A percentile compares a stretch with the other conserved stretches of the same genome.
These are phyloP conservation scores for Euwallacea similis DNA, from an alignment of 1,140 invertebrate species.

Conservation along the genomic window DNA sequence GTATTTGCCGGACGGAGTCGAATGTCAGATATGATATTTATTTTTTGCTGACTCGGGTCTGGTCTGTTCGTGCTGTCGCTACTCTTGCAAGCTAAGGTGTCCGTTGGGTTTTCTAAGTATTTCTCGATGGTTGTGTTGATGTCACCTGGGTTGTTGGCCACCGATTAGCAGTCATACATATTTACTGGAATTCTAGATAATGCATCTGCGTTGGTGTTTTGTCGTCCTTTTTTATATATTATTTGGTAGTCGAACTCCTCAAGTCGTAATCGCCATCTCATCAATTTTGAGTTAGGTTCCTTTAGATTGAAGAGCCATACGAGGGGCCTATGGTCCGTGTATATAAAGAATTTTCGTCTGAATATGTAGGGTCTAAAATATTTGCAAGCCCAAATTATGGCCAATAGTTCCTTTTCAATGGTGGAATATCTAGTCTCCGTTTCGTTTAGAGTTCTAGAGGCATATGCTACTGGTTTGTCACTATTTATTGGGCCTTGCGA, in stretches of 20 bases:
- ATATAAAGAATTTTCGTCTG: conserved; percentile 16
- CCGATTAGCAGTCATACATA: background rate
- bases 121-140: background rate
- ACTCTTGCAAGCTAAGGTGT: background rate
- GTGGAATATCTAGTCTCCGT: too few relatives aligned
- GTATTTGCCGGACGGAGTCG: background rate
- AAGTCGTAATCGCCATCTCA: conserved; percentile 53
- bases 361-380: conserved; percentile 29
- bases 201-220: conserved; percentile 42
- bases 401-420: too few relatives aligned
- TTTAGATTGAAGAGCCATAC: conserved; percentile 51
- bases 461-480: too few relatives aligned
- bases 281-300: conserved; percentile 52
- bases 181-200: conserved; percentile 19
- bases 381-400: too few relatives aligned
- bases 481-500: conserved; percentile 45
- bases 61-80: background rate
- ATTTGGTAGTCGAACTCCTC: conserved; percentile 56
- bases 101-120: background rate
- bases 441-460: too few relatives aligned
- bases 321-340: conserved; percentile 39
- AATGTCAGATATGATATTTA: background rate
- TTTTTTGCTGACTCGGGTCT: background rate
- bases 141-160: background rate
- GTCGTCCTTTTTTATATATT: conserved; percentile 51